Base-by-base conservation (phyloP, 2,888 invertebrate genomes). In the Cheilosia urbana region DNA sequence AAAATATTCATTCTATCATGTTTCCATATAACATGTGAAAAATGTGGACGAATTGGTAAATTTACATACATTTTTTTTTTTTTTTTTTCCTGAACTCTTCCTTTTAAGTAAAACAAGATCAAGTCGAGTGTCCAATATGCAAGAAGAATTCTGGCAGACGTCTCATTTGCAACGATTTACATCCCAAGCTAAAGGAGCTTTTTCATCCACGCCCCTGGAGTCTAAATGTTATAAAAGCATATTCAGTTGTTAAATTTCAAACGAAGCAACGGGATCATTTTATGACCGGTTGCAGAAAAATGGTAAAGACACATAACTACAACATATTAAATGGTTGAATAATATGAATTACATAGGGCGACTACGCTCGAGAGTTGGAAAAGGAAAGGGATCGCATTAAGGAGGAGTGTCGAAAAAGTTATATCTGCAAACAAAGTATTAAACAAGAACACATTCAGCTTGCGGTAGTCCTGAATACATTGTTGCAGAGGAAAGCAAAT, bases 1-100 rank as follows among this genome's bases (percentile, higher is more conserved):
- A 58, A 47, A 3, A 40, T 92, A 11, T 89, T 88, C 71, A 60
- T 92, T 47, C 63, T 91, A 0, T 89, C 91, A n/a, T 91, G 91
- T 27, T 88, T 90, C 24, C 90, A 91, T 55, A 73, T 90, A 0
- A 30, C 63, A 5, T 91, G 91, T 55, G 89, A 89, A 0, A 88
- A 85, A 62, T 92, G 91, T 42, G 66, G 88, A n/a, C 42, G 34
- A 11, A 24, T n/a, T 11, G 69, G 84, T 84, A 65, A 60, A 30
- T 53, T 34, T 17, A 30, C 4, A 30, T 3, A 15, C 3, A 21
- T 11, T 2, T 21, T 0, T 4, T 11, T 4, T 60, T 27, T 13
- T 5, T 5, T 15, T 17, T 27, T 4, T 2, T 55, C n/a, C n/a
- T 34, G 11, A 15, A 15, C 84, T 37, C 72, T 84, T 15, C 21